Evolutionary conservation across 1,140 invertebrate genomes (phyloP), one percentile per base, ranked within the genome.

Genomic region (Aphis gossypii): DNA sequence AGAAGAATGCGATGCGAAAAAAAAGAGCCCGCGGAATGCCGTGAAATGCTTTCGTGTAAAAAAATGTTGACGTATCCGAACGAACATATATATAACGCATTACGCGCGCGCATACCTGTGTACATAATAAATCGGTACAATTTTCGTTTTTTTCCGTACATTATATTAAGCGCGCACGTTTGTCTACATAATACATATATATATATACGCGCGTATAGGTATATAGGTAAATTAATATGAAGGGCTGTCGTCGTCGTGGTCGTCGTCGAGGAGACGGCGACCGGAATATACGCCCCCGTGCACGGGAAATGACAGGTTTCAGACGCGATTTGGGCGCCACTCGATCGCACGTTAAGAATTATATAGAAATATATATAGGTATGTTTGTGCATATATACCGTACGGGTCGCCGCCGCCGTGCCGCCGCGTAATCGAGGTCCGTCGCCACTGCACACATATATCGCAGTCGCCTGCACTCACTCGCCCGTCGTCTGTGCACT

Each of bases 321-420:
- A 38, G 88, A 89, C 88, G 51, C 87, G 51, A 89, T 89, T 56
- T 25, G 88, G 88, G 51, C 88, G 88, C 88, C 88, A 89, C 48
- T 54, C 51, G 48, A 89, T 54, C 87, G n/a, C 87, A 35, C 87
- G 18, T 38, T 14, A 30, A n/a, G 8, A 38, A 41, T 41, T 54
- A n/a, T 46, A 46, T 30, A 4, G 30, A 30, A 11, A 4, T 48
- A 11, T 83, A 4, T 44, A 46, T 41, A 23, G 1, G 0, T 87
- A 87, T n/a, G 48, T 48, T 35, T 14, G 48, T 48, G 14, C 4
- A 14, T 83, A 83, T 46, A 84, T 25, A n/a, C 41, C 11, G 48
- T 9, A 46, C 84, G 3, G 38, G 38, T 46, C 35, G 83, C 83
- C 82, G 82, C 76, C 82, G 38, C 46, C 87, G 56, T 2, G 84